These are phyloP conservation scores for Aythya baeri DNA, from an alignment of 2,113 vertebrate species.

Conservation along the genomic window DNA sequence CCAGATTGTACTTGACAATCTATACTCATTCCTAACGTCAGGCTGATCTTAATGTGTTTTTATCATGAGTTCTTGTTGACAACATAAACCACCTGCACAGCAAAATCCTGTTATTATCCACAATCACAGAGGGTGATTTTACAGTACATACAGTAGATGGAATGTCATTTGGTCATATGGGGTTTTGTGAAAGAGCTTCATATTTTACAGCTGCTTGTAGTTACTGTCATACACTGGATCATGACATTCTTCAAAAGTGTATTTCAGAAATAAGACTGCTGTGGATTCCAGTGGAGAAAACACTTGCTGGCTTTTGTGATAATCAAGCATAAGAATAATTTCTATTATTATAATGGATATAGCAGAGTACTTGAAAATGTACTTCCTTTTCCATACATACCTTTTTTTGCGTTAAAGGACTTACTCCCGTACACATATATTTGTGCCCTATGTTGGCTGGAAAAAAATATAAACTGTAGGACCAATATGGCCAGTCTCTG, in stretches of 20 bases:
- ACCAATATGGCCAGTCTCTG: not conserved
- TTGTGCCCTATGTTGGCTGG: not conserved
- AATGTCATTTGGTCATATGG: not conserved
- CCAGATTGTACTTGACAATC: not conserved
- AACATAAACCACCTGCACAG: not conserved
- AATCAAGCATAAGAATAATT: not conserved
- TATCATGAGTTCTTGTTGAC: not conserved
- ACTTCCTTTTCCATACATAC: not conserved
- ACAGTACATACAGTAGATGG: not conserved
- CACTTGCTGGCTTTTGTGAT: not conserved
- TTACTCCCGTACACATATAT: not conserved
- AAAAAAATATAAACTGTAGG: not conserved
- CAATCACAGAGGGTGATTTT: not conserved
- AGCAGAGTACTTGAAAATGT: not conserved
- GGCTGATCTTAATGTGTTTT: conserved; percentile 2
- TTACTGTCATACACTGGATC: not conserved
- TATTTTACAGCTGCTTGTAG: conserved; percentile 11
- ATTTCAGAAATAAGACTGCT: not conserved
- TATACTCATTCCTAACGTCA: not conserved
- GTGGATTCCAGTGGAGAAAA: not conserved
- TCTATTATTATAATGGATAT: not conserved
- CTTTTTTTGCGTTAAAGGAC: not conserved
- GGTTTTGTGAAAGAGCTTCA: not conserved
- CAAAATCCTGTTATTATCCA: not conserved
- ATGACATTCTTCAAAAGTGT: not conserved